phyloP scores from a whole-genome alignment of 2,797 vertebrate species.

The Pristis pectinata region DNA sequence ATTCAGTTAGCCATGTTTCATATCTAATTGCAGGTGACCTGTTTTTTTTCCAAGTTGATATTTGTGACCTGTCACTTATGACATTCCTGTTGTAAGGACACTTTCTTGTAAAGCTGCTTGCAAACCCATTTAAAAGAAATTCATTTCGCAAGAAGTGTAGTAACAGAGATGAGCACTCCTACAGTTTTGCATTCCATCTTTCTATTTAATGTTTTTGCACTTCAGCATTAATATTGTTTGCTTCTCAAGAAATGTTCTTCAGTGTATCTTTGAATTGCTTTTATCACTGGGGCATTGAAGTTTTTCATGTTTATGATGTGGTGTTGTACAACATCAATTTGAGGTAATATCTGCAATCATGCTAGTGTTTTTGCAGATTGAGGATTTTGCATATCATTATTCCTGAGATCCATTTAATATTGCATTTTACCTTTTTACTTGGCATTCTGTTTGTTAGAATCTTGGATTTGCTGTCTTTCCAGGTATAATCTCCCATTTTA shows the following conservation, averaged over 20 bases:
- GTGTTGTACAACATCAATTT: background rate
- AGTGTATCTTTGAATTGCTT: background rate
- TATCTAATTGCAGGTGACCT: background rate
- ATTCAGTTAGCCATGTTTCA: background rate
- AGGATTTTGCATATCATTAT: background rate
- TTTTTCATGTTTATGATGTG: background rate
- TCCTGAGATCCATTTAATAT: background rate
- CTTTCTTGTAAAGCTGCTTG: background rate
- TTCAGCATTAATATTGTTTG: background rate
- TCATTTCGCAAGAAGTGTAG: too few relatives aligned
- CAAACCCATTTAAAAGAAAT: too few relatives aligned
- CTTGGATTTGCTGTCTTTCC: background rate
- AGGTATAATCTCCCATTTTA: background rate
- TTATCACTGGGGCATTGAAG: background rate
- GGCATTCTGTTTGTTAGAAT: background rate
- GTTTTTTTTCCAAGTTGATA: background rate
- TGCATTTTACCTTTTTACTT: background rate
- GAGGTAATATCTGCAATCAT: background rate
- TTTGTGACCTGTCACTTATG: background rate
- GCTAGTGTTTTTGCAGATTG: background rate
- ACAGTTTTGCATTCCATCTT: background rate
- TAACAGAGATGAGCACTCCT: background rate
- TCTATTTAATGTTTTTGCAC: background rate
- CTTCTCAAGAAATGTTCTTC: background rate
- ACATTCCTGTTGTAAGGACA: background rate